Conservation (phyloP, 2,113 vertebrate genomes). For the Anser cygnoides region DNA sequence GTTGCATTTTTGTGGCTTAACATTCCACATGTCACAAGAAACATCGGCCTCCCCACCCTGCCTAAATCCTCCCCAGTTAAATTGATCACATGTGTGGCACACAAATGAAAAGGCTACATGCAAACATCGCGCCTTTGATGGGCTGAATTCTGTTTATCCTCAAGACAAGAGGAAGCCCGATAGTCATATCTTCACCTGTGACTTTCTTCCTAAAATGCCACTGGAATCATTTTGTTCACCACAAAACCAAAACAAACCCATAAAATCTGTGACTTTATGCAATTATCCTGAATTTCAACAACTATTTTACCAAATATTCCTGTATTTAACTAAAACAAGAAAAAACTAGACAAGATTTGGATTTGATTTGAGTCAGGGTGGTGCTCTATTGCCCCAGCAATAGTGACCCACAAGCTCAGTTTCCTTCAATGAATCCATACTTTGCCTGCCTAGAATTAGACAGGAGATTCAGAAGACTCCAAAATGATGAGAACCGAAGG, state of each 20-base stretch:
- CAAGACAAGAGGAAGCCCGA: neutral
- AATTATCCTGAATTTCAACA: neutral
- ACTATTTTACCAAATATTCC: neutral
- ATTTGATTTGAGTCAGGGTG: neutral
- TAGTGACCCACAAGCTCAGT: neutral
- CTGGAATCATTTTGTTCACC: neutral
- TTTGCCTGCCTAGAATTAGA: neutral
- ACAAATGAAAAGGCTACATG: slow-evolving; percentile 17
- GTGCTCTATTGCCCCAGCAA: neutral
- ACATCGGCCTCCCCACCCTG: slow-evolving; percentile 39
- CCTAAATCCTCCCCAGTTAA: slow-evolving; percentile 59
- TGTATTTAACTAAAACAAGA: neutral
- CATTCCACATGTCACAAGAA: slow-evolving; percentile 71
- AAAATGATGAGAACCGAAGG: neutral
- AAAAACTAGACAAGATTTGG: neutral
- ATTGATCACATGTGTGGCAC: slow-evolving; percentile 63
- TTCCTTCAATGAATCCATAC: neutral
- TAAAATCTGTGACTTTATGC: neutral
- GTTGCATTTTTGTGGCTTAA: slow-evolving; percentile 69
- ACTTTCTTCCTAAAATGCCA: neutral
- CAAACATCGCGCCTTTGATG: slow-evolving; percentile 9
- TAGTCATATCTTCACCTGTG: neutral
- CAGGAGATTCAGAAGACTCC: neutral
- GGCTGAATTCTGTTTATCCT: slow-evolving; percentile 13
- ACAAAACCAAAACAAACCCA: neutral